Conservation (phyloP, 2,888 invertebrate genomes). For the Drosophila mulleri region DNA sequence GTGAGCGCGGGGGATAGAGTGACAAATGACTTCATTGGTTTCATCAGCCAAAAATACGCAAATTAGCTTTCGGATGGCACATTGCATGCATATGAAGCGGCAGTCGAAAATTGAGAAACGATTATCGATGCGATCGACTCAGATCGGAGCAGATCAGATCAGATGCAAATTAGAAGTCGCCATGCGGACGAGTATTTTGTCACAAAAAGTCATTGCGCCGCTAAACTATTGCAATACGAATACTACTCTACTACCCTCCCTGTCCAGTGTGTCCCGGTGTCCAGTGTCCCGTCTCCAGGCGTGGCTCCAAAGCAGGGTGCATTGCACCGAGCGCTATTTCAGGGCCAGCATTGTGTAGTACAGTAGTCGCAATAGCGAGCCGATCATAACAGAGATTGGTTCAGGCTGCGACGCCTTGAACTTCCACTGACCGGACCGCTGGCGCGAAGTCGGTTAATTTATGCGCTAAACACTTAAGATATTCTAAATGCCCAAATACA, state of each 20-base stretch:
- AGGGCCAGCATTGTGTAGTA: constrained; percentile 43
- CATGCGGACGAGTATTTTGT: constrained; percentile 32
- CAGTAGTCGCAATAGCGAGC: constrained; percentile 27
- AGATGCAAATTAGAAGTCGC: constrained; percentile 47
- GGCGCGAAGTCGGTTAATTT: constrained; percentile 35
- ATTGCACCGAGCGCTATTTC: constrained; percentile 51
- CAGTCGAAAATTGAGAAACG: constrained; percentile 63
- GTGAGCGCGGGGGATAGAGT: neutral
- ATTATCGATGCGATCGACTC: constrained; percentile 52
- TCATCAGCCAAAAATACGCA: constrained; percentile 56
- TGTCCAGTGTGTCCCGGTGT: neutral
- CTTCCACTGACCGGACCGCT: constrained; percentile 46
- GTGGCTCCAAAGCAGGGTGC: constrained; percentile 28
- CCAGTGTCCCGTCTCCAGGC: neutral
- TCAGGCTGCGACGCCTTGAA: constrained; percentile 48
- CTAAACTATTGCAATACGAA: constrained; percentile 70
- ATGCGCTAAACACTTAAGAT: constrained; percentile 54
- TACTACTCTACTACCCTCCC: neutral
- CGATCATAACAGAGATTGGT: constrained; percentile 1
- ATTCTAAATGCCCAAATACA: constrained; percentile 49
- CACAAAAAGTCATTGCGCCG: constrained; percentile 53
- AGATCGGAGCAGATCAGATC: constrained; percentile 11
- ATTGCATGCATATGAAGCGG: constrained; percentile 60
- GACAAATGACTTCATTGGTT: constrained; percentile 63
- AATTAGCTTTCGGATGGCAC: constrained; percentile 55